phyloP scores from a whole-genome alignment of 2,113 vertebrate genomes.

The Desmodus rotundus region DNA sequence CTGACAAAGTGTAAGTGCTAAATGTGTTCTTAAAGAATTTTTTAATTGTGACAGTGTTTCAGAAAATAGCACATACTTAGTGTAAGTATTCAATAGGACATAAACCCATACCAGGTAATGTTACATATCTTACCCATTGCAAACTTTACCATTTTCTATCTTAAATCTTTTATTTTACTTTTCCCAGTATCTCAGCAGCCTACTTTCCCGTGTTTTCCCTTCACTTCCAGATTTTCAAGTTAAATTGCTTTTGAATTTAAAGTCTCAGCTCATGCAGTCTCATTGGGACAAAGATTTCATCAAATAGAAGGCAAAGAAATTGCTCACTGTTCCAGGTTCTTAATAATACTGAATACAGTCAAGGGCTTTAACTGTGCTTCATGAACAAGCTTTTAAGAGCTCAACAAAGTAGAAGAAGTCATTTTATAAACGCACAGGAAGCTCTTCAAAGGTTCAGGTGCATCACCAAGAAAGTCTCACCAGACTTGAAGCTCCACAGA shows the following conservation, averaged over 20 bases:
- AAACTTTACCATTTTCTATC: neutral
- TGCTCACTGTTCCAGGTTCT: neutral
- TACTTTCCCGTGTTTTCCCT: neutral
- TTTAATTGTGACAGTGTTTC: neutral
- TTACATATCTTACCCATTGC: neutral
- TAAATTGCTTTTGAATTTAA: slow-evolving; percentile 25
- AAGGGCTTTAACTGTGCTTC: neutral
- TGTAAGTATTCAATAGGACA: neutral
- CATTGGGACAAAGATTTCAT: neutral
- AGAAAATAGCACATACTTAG: neutral
- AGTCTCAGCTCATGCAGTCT: neutral
- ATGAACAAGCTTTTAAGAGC: neutral
- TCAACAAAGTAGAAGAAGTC: neutral
- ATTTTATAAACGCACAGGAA: neutral
- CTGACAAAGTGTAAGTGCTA: neutral
- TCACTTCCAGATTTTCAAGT: neutral
- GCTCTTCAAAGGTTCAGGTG: neutral
- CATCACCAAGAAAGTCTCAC: neutral
- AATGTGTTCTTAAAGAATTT: neutral
- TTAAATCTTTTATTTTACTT: neutral
- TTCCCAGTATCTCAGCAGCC: neutral
- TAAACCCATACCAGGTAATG: neutral
- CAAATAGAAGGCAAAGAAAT: neutral
- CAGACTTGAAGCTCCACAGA: neutral
- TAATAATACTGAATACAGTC: neutral